Evolutionary conservation across 1,140 invertebrate genomes (phyloP), one percentile per base, ranked within the genome.

Genomic region (Drosophila leontia): DNA sequence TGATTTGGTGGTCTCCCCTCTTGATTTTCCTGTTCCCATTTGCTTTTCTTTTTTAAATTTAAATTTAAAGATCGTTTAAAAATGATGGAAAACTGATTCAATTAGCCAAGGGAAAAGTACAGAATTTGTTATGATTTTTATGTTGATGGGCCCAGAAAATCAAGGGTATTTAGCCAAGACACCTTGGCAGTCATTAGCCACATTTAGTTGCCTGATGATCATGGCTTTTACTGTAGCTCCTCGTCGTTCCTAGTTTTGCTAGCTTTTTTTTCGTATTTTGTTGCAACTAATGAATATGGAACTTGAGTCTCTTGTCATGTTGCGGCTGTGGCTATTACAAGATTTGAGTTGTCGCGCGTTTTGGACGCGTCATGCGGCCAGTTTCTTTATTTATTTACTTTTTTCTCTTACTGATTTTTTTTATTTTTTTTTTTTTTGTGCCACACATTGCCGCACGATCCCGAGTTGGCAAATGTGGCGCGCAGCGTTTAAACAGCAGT

Each of bases 231-330:
- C 48, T 56, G 62, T 39, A 39, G 23, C 23, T 23, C 23, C 23
- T 23, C 23, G 23, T 23, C 23, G 23, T 23, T 23, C 23, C 23
- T 23, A 23, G 23, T 23, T 23, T 23, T 2, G 23, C 23, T 23
- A 23, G 23, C 34, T 53, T 55, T 47, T 64, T 68, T 45, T 55
- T 81, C 6, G 26, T 29, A 29, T 29, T 68, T 62, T 83, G 65
- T 81, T 75, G 77, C 57, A 88, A 81, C 84, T 90, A 90, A 88
- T 88, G 84, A 88, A 88, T 88, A 88, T 88, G 84, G 84, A 88
- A 88, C 84, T 88, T 84, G 84, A 80, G 85, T 81, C 82, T 56
- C 78, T 81, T 87, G 83, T 64, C 79, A 86, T 77, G 83, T 86
- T 76, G 75, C 51, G 62, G 60, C 58, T 65, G 69, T 60, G 67